Conservation (phyloP, 2,797 vertebrate genomes). For the Arvicola amphibius region DNA sequence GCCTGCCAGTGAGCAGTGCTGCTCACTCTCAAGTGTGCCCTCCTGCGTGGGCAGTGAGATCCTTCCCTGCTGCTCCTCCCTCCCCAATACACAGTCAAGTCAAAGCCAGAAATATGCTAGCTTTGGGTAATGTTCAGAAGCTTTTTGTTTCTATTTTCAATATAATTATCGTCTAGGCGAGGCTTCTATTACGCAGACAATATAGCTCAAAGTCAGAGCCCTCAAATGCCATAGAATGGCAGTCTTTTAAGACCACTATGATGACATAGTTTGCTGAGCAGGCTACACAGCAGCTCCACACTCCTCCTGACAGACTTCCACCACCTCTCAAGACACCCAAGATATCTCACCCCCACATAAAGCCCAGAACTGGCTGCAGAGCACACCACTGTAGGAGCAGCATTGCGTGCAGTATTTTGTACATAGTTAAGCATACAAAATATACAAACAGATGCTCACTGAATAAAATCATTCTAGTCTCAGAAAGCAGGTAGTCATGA, state of each 20-base stretch:
- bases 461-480: neutral
- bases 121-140: neutral
- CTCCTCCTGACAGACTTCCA: neutral
- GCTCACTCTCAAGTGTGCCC: neutral
- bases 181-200: neutral
- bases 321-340: neutral
- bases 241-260: neutral
- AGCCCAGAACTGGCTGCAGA: neutral
- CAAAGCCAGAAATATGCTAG: constrained; percentile 34
- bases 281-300: neutral
- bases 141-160: constrained; percentile 39
- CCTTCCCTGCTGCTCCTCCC: neutral
- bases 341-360: too few relatives aligned
- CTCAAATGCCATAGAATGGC: neutral
- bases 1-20: neutral
- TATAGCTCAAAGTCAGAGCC: neutral
- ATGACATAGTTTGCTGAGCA: neutral
- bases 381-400: neutral
- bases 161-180: neutral
- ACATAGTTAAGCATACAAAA: neutral
- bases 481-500: neutral
- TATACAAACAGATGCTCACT: neutral
- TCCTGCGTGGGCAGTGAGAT: neutral
- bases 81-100: neutral
- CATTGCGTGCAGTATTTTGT: neutral